These are phyloP conservation scores for Plodia interpunctella DNA, from an alignment of 1,140 invertebrate genomes.

Conservation along the genomic window DNA sequence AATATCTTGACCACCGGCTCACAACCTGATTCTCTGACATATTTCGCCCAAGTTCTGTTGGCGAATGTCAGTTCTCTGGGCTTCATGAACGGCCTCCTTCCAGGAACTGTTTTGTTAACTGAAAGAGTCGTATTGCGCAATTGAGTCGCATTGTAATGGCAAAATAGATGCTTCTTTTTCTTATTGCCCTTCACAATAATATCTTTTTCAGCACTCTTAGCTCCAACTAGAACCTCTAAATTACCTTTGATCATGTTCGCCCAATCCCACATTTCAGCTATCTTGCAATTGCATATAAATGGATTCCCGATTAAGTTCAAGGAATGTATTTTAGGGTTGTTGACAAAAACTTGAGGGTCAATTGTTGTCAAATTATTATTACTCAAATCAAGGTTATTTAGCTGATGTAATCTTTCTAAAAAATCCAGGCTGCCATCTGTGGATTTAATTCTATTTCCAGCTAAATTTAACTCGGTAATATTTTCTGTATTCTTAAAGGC, in stretches of 20 bases:
- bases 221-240: constrained; percentile 81
- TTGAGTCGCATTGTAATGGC: constrained; percentile 79
- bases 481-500: constrained; percentile 80
- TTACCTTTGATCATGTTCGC: constrained; percentile 81
- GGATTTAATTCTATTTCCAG: constrained; percentile 78
- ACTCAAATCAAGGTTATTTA: constrained; percentile 81
- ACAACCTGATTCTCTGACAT: constrained; percentile 83
- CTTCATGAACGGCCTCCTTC: constrained; percentile 77
- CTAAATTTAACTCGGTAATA: constrained; percentile 81
- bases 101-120: constrained; percentile 73
- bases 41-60: constrained; percentile 84
- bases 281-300: constrained; percentile 83
- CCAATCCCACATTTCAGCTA: constrained; percentile 86
- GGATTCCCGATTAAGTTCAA: constrained; percentile 83
- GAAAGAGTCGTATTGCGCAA: constrained; percentile 72
- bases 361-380: constrained; percentile 81
- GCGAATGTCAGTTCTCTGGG: constrained; percentile 77
- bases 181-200: constrained; percentile 79
- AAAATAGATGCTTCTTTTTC: constrained; percentile 81
- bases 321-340: constrained; percentile 78
- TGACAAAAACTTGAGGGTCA: constrained; percentile 76
- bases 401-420: constrained; percentile 76
- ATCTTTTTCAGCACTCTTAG: constrained; percentile 79
- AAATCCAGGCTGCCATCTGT: constrained; percentile 75
- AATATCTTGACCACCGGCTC: constrained; percentile 74